Evolutionary conservation across 2,113 vertebrate genomes (phyloP), one percentile per base, ranked within the genome.

Genomic region (Aldabrachelys gigantea): DNA sequence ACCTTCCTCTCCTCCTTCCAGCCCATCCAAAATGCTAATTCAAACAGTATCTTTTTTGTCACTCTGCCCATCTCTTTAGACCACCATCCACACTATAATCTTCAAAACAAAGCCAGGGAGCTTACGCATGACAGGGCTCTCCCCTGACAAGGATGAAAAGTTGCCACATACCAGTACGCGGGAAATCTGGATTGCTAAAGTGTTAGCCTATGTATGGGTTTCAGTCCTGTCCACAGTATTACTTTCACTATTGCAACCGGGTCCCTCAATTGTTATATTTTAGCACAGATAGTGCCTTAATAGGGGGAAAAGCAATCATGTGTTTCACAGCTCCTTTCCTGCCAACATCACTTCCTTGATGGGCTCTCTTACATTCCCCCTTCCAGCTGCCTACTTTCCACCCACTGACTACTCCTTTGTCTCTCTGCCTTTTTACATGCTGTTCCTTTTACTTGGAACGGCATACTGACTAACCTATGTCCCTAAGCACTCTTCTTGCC

Each of bases 1-100:
- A 69, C n/a, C 38, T 3, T 27, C 25, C 50, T 31, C 2, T 11
- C 27, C 41, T 9, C 69, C n/a, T 75, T 21, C 84, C 31, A 41
- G 27, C 29, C 53, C 27, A 21, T 24, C 1, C 3, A 7, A 27
- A 0, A 4, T 13, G 41, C 53, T 29, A 6, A 1, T 1, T 47
- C 25, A 83, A 49, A 44, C 52, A 62, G 29, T 35, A 62, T 31
- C 1, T 3, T 9, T 1, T 50, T 54, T 13, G 13, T n/a, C 35
- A 75, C n/a, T 38, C n/a, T 38, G 27, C 57, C 57, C 29, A 62
- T 62, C 65, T 72, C 35, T 38, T 11, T 59, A 41, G 25, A 62
- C 11, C 57, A 62, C 27, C 29, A 62, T 14, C 6, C 27, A 41
- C 38, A 75, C 38, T 21, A 41, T n/a, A 75, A 75, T 10, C 21